These are phyloP conservation scores for Nemoura dubitans DNA, from an alignment of 2,888 invertebrate species.

Conservation along the genomic window DNA sequence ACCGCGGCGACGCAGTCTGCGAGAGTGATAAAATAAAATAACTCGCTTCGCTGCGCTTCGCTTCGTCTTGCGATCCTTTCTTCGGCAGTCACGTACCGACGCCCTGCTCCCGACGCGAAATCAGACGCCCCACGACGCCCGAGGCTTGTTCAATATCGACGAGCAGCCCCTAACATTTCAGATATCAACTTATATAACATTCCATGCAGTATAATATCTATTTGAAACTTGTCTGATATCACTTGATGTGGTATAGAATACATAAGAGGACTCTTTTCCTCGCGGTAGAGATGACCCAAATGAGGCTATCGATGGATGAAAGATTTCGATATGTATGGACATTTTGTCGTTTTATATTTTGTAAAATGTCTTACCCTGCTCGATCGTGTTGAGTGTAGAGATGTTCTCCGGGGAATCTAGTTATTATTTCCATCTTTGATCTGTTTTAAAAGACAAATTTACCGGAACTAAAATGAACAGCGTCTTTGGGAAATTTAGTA, in stretches of 20 bases:
- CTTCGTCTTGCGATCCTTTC: neutral
- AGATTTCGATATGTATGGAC: neutral
- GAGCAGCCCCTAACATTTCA: neutral
- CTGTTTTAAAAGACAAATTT: constrained; percentile 1
- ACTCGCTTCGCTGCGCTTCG: neutral
- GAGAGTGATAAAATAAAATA: neutral
- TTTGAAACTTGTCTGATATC: constrained; percentile 25
- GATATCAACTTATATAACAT: constrained; percentile 14
- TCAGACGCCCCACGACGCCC: neutral
- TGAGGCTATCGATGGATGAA: neutral
- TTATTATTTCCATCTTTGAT: neutral
- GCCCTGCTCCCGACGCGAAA: neutral
- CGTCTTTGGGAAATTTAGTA: neutral
- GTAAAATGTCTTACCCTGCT: neutral
- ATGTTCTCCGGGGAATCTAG: neutral
- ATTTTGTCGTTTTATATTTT: neutral
- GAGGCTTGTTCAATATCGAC: constrained; percentile 8
- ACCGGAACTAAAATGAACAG: neutral
- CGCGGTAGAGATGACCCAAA: neutral
- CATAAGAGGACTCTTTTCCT: neutral
- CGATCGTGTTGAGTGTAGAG: neutral
- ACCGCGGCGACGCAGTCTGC: neutral
- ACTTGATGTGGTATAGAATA: constrained; percentile 24
- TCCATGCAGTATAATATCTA: neutral
- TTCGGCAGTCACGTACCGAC: constrained; percentile 14